Conservation (phyloP, 2,113 vertebrate species). For the Engystomops pustulosus region DNA sequence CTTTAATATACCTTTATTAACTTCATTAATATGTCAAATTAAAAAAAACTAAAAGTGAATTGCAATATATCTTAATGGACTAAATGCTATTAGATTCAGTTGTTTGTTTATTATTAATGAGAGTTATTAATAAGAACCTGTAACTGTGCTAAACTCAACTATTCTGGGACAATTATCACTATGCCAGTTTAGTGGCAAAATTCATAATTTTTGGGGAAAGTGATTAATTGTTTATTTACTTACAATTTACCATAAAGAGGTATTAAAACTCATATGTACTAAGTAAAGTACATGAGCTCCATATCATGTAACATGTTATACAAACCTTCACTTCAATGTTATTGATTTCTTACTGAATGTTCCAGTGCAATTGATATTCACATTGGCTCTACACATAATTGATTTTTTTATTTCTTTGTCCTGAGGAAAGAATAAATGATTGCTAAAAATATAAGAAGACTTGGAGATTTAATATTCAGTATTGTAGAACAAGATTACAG, state of each 20-base stretch:
- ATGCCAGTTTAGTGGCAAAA: too few relatives aligned
- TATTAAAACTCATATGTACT: too few relatives aligned
- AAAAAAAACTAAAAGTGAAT: constrained; percentile 19
- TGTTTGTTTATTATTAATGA: constrained; percentile 39
- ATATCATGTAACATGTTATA: not conserved
- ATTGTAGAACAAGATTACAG: not conserved
- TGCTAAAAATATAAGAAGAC: not conserved
- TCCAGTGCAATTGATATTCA: not conserved
- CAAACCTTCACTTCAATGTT: not conserved
- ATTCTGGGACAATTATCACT: not conserved
- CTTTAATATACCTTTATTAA: too few relatives aligned
- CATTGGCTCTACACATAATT: not conserved
- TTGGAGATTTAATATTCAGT: not conserved
- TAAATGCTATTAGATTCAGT: not conserved
- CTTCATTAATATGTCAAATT: too few relatives aligned
- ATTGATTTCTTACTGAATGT: not conserved
- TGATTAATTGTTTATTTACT: too few relatives aligned
- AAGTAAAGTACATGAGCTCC: not conserved
- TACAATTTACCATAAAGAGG: too few relatives aligned
- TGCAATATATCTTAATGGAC: constrained; percentile 10
- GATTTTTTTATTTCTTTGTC: not conserved
- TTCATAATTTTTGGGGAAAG: too few relatives aligned
- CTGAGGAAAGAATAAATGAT: not conserved
- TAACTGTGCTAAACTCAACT: not conserved
- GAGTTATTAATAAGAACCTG: constrained; percentile 6